Evolutionary conservation across 2,113 vertebrate species (phyloP).

Genomic region (Odocoileus hemionus): DNA sequence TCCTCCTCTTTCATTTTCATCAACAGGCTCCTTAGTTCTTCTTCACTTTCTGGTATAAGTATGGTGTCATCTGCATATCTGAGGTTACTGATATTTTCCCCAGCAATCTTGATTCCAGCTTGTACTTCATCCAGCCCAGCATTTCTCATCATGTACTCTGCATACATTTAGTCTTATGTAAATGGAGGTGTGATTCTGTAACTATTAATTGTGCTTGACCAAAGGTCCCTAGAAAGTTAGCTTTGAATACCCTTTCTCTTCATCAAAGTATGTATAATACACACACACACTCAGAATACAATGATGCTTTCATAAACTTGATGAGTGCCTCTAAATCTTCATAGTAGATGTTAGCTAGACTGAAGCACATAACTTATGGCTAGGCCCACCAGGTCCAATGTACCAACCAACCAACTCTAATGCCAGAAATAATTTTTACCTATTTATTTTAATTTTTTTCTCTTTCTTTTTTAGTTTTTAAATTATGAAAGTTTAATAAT

Average conservation of each 20-base stretch:
- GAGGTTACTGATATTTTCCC: background rate
- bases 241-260: background rate
- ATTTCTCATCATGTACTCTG: background rate
- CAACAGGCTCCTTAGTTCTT: background rate
- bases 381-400: background rate
- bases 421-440: background rate
- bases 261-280: background rate
- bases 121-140: background rate
- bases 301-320: background rate
- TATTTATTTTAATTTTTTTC: no score
- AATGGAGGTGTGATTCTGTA: background rate
- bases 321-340: background rate
- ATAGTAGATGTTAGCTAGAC: background rate
- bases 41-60: background rate
- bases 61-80: background rate
- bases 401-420: background rate
- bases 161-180: background rate
- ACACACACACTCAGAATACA: background rate
- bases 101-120: background rate
- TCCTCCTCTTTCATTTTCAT: background rate
- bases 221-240: background rate
- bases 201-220: background rate
- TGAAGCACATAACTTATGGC: background rate
- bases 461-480: no score
- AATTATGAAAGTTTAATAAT: no score